Evolutionary conservation across 2,113 vertebrate genomes (phyloP).

Genomic region (Conger conger): DNA sequence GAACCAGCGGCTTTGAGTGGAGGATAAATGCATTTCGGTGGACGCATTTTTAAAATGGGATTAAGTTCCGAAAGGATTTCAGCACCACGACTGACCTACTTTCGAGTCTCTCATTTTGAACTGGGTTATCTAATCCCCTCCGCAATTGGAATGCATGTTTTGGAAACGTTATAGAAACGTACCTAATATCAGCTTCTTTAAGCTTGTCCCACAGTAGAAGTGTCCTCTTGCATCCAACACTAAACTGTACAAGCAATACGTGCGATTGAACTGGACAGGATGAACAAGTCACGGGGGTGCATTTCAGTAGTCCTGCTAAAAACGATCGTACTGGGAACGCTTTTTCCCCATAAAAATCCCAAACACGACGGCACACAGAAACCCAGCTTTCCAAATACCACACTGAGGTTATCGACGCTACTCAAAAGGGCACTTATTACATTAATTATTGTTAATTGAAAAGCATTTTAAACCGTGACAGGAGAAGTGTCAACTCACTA

Average conservation of each 20-base stretch:
- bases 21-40: background rate
- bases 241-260: background rate
- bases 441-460: background rate
- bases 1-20: background rate
- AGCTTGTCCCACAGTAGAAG: background rate
- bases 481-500: background rate
- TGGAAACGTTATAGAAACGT: background rate
- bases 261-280: background rate
- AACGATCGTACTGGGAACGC: background rate
- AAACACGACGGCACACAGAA: background rate
- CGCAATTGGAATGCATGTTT: background rate
- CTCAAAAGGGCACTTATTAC: background rate
- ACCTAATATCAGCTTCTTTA: background rate
- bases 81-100: background rate
- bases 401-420: background rate
- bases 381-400: background rate
- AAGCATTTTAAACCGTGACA: background rate
- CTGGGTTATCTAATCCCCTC: background rate
- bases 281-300: background rate
- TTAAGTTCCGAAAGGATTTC: background rate
- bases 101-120: background rate
- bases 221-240: too few relatives aligned
- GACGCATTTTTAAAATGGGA: background rate
- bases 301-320: background rate
- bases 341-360: background rate